A percentile compares a stretch with the other conserved stretches of the same genome.
Evolutionary conservation across 1,140 invertebrate species (phyloP).

Genomic region (Anastrepha obliqua): DNA sequence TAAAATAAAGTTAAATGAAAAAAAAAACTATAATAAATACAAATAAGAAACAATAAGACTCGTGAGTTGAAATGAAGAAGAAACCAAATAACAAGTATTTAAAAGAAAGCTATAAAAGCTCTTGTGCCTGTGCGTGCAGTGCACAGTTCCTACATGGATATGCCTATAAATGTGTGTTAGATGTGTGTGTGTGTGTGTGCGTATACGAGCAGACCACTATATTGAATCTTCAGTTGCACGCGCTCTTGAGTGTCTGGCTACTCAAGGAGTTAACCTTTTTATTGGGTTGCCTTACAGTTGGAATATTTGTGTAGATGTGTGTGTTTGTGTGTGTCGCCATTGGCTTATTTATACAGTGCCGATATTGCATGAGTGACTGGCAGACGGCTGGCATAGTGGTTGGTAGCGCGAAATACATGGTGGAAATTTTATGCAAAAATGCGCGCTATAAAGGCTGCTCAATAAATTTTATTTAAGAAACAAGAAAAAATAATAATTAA

Average conservation of each 20-base stretch:
- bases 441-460: too few relatives aligned
- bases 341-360: neutral
- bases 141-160: too few relatives aligned
- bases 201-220: neutral
- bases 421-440: too few relatives aligned
- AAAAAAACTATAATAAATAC: neutral
- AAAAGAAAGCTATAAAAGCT: slow-evolving; percentile 29
- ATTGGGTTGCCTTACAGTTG: neutral
- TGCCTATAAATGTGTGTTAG: too few relatives aligned
- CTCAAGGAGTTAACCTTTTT: neutral
- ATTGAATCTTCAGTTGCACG: slow-evolving; percentile 37
- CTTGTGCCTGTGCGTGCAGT: neutral
- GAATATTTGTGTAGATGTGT: neutral
- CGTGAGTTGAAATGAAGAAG: slow-evolving; percentile 9
- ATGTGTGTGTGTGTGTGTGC: neutral
- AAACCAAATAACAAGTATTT: slow-evolving; percentile 5
- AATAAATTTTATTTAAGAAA: too few relatives aligned
- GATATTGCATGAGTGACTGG: too few relatives aligned
- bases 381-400: too few relatives aligned
- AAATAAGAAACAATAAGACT: neutral
- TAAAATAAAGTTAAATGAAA: neutral
- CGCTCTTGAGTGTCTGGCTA: neutral
- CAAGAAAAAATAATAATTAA: too few relatives aligned
- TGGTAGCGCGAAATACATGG: too few relatives aligned
- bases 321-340: neutral